Evolutionary conservation across 2,113 vertebrate species (phyloP).

Genomic region (Epinephelus fuscoguttatus): DNA sequence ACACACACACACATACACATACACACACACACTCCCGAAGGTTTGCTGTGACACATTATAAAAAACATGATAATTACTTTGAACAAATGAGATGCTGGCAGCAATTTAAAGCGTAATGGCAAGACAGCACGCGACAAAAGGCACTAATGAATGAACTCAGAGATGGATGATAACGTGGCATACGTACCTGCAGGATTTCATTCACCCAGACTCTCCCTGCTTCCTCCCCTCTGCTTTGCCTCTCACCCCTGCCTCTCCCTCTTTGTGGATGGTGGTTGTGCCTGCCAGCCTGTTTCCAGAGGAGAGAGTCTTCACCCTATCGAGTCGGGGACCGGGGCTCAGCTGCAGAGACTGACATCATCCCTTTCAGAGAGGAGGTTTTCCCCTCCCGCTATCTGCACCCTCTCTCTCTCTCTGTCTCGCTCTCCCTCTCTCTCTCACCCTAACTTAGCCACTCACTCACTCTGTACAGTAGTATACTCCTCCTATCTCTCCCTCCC

Average conservation of each 20-base stretch:
- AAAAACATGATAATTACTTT: slow-evolving; percentile 58
- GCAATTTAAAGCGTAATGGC: slow-evolving; percentile 39
- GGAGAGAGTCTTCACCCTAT: slow-evolving; percentile 77
- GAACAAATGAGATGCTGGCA: slow-evolving; percentile 53
- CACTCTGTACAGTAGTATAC: slow-evolving; percentile 72
- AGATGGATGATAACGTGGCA: slow-evolving; percentile 64
- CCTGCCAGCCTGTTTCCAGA: slow-evolving; percentile 68
- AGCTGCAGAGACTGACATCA: slow-evolving; percentile 90
- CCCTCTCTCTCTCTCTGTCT: slow-evolving; percentile 63
- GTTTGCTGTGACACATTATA: slow-evolving; percentile 52
- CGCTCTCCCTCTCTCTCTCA: slow-evolving; percentile 51
- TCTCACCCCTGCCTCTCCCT: slow-evolving; percentile 43
- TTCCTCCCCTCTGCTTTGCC: slow-evolving; percentile 49
- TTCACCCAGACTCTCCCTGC: slow-evolving; percentile 62
- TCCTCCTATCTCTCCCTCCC: slow-evolving; percentile 68
- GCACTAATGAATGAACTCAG: slow-evolving; percentile 64
- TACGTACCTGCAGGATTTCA: slow-evolving; percentile 81
- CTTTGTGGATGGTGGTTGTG: slow-evolving; percentile 51
- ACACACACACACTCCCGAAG: slow-evolving; percentile 1
- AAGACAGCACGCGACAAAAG: slow-evolving; percentile 56
- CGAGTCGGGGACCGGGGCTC: slow-evolving; percentile 81
- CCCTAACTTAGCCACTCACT: slow-evolving; percentile 63
- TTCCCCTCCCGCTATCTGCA: slow-evolving; percentile 84
- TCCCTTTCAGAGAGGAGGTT: slow-evolving; percentile 87
- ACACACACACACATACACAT: slow-evolving; percentile 7